Evolutionary conservation across 2,113 vertebrate genomes (phyloP).

Genomic region (Edolisoma coerulescens): DNA sequence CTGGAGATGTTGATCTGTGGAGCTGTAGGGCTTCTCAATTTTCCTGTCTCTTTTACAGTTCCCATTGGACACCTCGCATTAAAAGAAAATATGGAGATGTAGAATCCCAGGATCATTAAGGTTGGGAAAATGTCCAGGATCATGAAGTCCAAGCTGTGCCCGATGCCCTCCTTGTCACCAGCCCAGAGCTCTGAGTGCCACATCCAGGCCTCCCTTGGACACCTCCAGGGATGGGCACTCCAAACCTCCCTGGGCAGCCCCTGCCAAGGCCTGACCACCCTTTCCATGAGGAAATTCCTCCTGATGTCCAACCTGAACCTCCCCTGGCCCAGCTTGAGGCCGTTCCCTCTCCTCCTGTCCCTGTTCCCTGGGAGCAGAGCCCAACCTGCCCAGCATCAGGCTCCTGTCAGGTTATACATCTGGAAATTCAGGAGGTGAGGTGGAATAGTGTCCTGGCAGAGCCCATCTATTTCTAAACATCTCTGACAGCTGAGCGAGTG

Average conservation of each 20-base stretch:
- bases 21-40: neutral
- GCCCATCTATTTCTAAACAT: neutral
- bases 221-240: neutral
- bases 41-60: neutral
- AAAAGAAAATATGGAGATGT: neutral
- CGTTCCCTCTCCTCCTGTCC: neutral
- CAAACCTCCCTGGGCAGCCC: neutral
- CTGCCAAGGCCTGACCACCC: neutral
- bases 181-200: neutral
- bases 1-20: neutral
- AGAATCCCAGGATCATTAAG: neutral
- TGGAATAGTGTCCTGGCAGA: neutral
- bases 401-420: neutral
- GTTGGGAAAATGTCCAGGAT: neutral
- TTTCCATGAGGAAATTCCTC: neutral
- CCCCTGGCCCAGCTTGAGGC: neutral
- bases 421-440: neutral
- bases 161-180: rapidly evolving
- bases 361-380: neutral
- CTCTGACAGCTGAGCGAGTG: neutral
- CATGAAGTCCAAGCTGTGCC: neutral
- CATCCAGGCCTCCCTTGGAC: rapidly evolving
- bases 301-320: rapidly evolving
- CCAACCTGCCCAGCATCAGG: rapidly evolving
- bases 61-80: neutral